A percentile compares a stretch with the other conserved stretches of the same genome.
phyloP scores from a whole-genome alignment of 2,888 invertebrate genomes.

The Acronicta psi region DNA sequence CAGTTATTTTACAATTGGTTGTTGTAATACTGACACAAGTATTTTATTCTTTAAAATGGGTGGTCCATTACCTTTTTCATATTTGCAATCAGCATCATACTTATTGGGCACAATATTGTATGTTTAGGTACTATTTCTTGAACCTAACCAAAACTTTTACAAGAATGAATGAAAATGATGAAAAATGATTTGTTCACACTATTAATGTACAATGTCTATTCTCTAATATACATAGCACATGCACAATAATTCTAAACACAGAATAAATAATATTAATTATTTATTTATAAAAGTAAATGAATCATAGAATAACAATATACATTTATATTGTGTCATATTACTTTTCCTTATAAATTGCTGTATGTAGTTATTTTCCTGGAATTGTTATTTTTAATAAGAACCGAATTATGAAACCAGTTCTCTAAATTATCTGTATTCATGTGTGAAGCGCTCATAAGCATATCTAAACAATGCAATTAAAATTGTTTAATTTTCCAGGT shows the following conservation, averaged over 20 bases:
- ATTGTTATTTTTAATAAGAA: not conserved
- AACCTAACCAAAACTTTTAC: not conserved
- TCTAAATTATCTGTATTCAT: not conserved
- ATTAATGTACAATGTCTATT: not conserved
- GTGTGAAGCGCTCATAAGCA: not conserved
- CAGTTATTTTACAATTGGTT: no score
- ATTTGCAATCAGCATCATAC: constrained; percentile 26
- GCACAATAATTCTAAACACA: not conserved
- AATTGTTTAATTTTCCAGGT: constrained; percentile 10
- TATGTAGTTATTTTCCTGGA: constrained; percentile 20
- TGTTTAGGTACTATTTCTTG: no score
- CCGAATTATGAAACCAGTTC: not conserved
- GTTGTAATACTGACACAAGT: no score
- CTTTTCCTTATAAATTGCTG: constrained; percentile 32
- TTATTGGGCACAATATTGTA: not conserved
- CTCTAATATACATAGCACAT: not conserved
- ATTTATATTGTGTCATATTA: constrained; percentile 13
- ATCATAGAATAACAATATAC: no score
- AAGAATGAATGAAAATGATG: no score
- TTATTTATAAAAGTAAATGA: constrained; percentile 29
- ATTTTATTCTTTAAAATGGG: no score
- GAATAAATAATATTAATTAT: constrained; percentile 9
- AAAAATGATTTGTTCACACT: no score
- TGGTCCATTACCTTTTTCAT: constrained; percentile 32
- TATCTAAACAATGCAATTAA: constrained; percentile 6